phyloP scores from a whole-genome alignment of 2,797 vertebrate species.

The Potorous gilbertii region DNA sequence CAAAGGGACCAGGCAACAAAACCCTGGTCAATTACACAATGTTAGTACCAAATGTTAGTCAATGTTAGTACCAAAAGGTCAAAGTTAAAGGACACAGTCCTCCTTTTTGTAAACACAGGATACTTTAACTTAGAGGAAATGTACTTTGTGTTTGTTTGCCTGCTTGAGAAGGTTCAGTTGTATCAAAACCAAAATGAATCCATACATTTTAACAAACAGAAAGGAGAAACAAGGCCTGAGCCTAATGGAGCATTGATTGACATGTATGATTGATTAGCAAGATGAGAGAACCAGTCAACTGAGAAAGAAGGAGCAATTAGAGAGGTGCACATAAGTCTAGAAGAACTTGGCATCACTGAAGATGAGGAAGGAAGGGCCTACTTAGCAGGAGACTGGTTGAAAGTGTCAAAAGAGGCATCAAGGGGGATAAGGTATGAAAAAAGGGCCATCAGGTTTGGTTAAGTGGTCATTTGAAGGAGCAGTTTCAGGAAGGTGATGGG shows the following conservation, averaged over 20 bases:
- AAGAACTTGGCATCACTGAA: neutral
- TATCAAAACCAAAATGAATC: neutral
- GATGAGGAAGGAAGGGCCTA: neutral
- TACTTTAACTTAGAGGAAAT: neutral
- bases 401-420: neutral
- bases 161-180: neutral
- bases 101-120: neutral
- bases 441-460: neutral
- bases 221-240: neutral
- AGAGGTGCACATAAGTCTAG: neutral
- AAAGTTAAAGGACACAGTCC: neutral
- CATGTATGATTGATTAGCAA: neutral
- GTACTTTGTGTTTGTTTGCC: neutral
- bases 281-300: neutral
- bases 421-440: neutral
- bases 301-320: neutral
- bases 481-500: neutral
- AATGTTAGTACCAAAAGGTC: neutral
- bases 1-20: neutral
- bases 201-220: neutral
- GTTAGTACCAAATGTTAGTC: neutral
- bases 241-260: neutral
- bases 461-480: neutral
- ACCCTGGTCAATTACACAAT: neutral
- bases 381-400: neutral